Percentiles rank a stretch among this genome's conserved stretches.
These are phyloP conservation scores for Chesias legatella DNA, from an alignment of 2,888 invertebrate genomes.

Conservation along the genomic window DNA sequence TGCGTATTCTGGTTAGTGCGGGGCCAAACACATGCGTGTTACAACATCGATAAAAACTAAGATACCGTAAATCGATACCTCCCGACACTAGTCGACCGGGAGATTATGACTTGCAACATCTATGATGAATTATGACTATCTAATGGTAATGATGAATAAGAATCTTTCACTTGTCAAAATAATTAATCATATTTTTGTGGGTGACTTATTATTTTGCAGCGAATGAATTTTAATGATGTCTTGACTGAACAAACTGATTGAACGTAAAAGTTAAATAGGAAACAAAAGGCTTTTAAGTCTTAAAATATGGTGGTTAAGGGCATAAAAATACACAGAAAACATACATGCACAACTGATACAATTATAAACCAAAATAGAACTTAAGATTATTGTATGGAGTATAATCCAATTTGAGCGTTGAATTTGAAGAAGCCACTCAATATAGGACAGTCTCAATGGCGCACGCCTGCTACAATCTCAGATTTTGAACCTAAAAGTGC, in stretches of 20 bases:
- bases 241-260: slow-evolving; percentile 19
- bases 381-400: background rate
- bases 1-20: slow-evolving; percentile 91
- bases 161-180: slow-evolving; percentile 28
- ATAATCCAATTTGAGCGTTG: slow-evolving; percentile 41
- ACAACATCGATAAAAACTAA: slow-evolving; percentile 62
- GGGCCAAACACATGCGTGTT: slow-evolving; percentile 79
- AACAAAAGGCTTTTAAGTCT: slow-evolving; percentile 17
- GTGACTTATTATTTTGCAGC: slow-evolving; percentile 17
- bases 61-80: slow-evolving; percentile 21
- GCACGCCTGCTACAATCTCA: slow-evolving; percentile 10
- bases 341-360: slow-evolving; percentile 52
- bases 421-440: slow-evolving; percentile 49
- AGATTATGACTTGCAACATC: slow-evolving; percentile 31
- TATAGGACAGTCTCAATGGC: slow-evolving; percentile 26
- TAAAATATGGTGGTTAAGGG: slow-evolving; percentile 65
- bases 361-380: slow-evolving; percentile 30
- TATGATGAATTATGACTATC: slow-evolving; percentile 28
- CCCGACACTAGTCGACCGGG: slow-evolving; percentile 17
- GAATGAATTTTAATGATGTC: slow-evolving; percentile 15
- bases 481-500: background rate
- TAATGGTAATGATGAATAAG: slow-evolving; percentile 24
- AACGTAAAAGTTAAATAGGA: slow-evolving; percentile 19
- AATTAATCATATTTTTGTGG: slow-evolving; percentile 22
- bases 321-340: slow-evolving; percentile 52